Conservation (phyloP, 2,888 invertebrate species). For the Apantesis nais region DNA sequence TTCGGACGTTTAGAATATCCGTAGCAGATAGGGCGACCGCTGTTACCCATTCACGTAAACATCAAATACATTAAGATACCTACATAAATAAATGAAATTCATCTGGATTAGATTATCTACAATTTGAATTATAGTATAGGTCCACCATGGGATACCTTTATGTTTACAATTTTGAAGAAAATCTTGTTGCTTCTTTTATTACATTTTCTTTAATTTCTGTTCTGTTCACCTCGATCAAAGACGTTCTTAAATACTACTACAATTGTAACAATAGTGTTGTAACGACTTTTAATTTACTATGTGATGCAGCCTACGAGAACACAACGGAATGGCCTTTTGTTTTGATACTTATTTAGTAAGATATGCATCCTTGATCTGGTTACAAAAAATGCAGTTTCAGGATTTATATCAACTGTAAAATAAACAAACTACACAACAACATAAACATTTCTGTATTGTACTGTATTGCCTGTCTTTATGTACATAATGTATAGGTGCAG, state of each 20-base stretch:
- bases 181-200: not conserved
- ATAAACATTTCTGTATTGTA: no score
- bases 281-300: not conserved
- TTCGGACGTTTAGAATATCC: not conserved
- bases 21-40: not conserved
- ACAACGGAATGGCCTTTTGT: not conserved
- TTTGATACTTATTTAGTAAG: constrained; percentile 4
- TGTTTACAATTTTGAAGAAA: no score
- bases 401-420: not conserved
- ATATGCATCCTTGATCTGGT: not conserved
- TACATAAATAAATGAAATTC: not conserved
- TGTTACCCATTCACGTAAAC: not conserved
- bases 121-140: not conserved
- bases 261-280: not conserved
- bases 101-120: not conserved
- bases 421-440: no score
- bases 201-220: not conserved
- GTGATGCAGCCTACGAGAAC: not conserved
- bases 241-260: not conserved
- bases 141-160: no score
- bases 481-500: not conserved
- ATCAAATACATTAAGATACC: not conserved
- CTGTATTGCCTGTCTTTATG: no score
- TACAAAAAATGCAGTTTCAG: not conserved
- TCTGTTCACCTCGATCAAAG: not conserved